phyloP scores from a whole-genome alignment of 2,888 invertebrate genomes.

The Drepana falcataria region DNA sequence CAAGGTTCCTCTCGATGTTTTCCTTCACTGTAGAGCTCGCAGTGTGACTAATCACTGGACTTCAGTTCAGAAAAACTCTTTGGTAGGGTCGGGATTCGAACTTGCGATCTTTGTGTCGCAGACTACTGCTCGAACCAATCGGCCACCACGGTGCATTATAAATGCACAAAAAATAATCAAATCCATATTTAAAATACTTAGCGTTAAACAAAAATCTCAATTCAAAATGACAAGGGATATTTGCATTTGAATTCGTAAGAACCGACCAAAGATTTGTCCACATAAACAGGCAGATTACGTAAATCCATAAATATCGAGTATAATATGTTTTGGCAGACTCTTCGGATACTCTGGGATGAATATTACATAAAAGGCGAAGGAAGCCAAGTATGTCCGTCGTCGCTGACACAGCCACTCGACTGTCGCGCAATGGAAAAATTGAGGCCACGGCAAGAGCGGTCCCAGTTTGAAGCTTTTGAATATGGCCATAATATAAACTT shows the following conservation, averaged over 20 bases:
- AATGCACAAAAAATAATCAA: too few species aligned
- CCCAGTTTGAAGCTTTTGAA: neutral
- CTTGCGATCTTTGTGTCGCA: too few species aligned
- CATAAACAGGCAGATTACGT: constrained; percentile 28
- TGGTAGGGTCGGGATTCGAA: too few species aligned
- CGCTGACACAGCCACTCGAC: constrained; percentile 57
- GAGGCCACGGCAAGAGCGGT: constrained; percentile 25
- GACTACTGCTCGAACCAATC: too few species aligned
- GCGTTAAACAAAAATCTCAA: too few species aligned
- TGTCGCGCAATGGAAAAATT: constrained; percentile 31
- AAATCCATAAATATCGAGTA: constrained; percentile 49
- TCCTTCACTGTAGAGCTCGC: too few species aligned
- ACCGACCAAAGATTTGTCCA: constrained; percentile 16
- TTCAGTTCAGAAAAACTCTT: too few species aligned
- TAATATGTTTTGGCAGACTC: constrained; percentile 55
- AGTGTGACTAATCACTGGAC: too few species aligned
- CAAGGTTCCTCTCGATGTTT: too few species aligned
- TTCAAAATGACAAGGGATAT: too few species aligned
- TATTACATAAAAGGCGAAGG: constrained; percentile 57
- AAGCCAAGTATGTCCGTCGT: constrained; percentile 49
- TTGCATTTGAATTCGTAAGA: neutral
- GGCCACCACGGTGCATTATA: too few species aligned
- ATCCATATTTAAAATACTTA: too few species aligned
- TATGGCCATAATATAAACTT: neutral
- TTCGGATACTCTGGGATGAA: constrained; percentile 47